Percentiles rank a stretch among this genome's conserved stretches.
Conservation (phyloP, 2,888 invertebrate genomes). For the Temnothorax unifasciatus region DNA sequence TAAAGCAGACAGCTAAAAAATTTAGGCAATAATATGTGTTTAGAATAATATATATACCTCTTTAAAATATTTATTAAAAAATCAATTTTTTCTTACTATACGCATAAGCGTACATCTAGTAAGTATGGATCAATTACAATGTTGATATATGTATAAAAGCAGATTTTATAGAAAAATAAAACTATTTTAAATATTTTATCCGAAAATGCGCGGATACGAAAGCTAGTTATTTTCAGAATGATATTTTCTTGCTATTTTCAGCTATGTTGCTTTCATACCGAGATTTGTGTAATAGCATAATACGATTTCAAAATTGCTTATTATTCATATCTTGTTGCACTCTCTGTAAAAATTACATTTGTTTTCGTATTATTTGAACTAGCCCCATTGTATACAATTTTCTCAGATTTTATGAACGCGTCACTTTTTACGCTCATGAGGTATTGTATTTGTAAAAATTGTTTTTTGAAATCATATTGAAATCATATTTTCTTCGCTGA, state of each 20-base stretch:
- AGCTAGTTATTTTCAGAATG: constrained; percentile 69
- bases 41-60: not conserved
- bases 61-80: not conserved
- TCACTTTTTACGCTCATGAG: not conserved
- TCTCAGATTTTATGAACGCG: not conserved
- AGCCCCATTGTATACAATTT: constrained; percentile 4
- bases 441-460: constrained; percentile 12
- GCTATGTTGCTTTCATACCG: constrained; percentile 65
- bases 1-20: constrained; percentile 24
- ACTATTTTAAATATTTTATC: constrained; percentile 44
- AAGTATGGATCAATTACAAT: not conserved
- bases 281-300: constrained; percentile 62
- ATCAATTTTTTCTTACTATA: not conserved
- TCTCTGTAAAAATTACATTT: constrained; percentile 58
- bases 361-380: constrained; percentile 43
- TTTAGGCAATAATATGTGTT: not conserved
- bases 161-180: constrained; percentile 43
- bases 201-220: constrained; percentile 35
- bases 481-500: not conserved
- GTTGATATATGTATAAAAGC: not conserved
- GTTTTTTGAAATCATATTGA: not conserved
- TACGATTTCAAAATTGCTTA: constrained; percentile 67
- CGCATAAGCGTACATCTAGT: not conserved
- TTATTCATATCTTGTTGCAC: constrained; percentile 56
- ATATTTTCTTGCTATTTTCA: constrained; percentile 67